phyloP scores from a whole-genome alignment of 2,113 vertebrate genomes.

The Burhinus bistriatus region DNA sequence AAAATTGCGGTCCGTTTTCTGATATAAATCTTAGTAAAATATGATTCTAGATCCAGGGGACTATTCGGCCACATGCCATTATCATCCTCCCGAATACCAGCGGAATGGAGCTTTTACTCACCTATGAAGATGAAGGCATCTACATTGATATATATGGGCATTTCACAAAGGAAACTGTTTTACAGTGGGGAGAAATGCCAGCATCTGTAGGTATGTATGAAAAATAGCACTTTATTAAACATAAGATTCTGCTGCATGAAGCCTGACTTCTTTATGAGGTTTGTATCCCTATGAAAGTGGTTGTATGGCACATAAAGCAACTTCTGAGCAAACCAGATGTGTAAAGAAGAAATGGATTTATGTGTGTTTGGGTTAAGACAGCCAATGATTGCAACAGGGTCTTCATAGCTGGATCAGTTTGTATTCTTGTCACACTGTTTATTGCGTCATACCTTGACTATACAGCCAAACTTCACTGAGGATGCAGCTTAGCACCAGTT shows the following conservation, averaged over 20 bases:
- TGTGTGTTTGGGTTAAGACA: neutral
- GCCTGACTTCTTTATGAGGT: neutral
- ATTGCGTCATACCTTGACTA: neutral
- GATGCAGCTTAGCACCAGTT: neutral
- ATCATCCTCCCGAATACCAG: conserved; percentile 92
- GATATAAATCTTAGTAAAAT: conserved; percentile 60
- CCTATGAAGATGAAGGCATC: conserved; percentile 92
- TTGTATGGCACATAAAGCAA: neutral
- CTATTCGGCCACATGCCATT: conserved; percentile 89
- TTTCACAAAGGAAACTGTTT: conserved; percentile 92
- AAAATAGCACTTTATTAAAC: neutral
- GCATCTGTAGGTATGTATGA: conserved; percentile 86
- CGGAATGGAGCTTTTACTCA: conserved; percentile 90
- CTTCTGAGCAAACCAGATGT: neutral
- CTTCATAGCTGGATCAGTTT: neutral
- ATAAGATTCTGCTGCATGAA: neutral
- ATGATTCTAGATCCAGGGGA: conserved; percentile 82
- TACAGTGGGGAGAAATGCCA: conserved; percentile 96
- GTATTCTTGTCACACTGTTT: neutral
- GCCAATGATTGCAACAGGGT: neutral
- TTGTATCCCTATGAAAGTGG: neutral
- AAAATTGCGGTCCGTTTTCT: conserved; percentile 31
- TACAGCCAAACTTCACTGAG: neutral
- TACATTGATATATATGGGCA: conserved; percentile 92
- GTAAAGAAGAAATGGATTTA: neutral